phyloP scores from a whole-genome alignment of 2,888 invertebrate species.

The Nephrotoma guestfalica region DNA sequence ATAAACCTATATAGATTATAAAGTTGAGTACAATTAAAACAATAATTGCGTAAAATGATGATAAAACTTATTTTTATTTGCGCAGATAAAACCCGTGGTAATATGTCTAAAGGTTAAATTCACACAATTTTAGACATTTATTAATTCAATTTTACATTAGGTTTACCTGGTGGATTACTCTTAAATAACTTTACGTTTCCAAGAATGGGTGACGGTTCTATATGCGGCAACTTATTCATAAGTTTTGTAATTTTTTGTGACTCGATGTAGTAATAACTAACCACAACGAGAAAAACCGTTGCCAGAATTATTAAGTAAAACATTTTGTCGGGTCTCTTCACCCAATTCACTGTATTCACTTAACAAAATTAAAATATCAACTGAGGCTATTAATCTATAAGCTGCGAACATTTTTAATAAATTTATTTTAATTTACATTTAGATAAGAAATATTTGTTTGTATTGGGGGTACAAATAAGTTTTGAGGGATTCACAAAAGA shows the following conservation, averaged over 20 bases:
- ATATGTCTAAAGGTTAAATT: too few relatives aligned
- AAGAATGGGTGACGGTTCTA: neutral
- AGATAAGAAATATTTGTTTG: too few relatives aligned
- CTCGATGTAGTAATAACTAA: neutral
- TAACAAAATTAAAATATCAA: neutral
- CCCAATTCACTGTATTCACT: neutral
- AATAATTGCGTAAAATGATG: neutral
- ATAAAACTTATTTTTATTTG: neutral
- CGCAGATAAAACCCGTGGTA: neutral
- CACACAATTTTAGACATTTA: neutral
- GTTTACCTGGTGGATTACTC: neutral
- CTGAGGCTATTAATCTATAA: neutral
- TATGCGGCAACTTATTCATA: neutral
- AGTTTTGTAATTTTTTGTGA: neutral
- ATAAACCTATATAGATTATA: neutral
- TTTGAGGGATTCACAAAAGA: too few relatives aligned
- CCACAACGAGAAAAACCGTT: neutral
- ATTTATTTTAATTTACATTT: too few relatives aligned
- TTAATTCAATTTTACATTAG: too few relatives aligned
- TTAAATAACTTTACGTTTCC: neutral
- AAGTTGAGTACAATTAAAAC: neutral
- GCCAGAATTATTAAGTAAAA: neutral
- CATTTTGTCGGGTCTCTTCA: neutral
- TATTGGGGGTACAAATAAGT: too few relatives aligned
- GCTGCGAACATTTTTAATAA: too few relatives aligned